These are phyloP conservation scores for Argentina silus DNA, from an alignment of 2,797 vertebrate species.

Conservation along the genomic window DNA sequence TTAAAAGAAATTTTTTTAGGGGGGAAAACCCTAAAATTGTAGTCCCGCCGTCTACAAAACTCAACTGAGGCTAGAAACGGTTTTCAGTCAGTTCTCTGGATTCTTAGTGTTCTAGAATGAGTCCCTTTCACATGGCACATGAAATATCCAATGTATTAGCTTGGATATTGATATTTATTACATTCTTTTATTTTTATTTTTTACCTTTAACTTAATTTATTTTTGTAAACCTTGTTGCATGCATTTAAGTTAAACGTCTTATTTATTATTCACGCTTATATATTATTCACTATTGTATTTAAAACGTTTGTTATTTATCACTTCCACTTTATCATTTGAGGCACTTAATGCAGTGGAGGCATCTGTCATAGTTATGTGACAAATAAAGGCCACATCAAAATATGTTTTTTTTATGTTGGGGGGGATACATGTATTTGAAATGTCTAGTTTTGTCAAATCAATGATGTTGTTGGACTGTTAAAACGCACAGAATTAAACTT, in stretches of 20 bases:
- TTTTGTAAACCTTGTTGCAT: constrained; percentile 2
- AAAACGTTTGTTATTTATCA: background rate
- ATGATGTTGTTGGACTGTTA: background rate
- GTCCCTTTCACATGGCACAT: background rate
- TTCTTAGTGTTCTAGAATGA: background rate
- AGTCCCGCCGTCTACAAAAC: too few relatives aligned
- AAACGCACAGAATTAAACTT: background rate
- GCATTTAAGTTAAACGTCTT: background rate
- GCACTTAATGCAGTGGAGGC: background rate
- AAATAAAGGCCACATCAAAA: background rate
- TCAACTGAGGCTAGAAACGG: background rate
- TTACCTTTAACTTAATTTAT: background rate
- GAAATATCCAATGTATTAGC: background rate
- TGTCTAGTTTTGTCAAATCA: background rate
- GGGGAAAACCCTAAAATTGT: too few relatives aligned
- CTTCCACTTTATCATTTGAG: background rate
- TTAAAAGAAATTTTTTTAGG: too few relatives aligned
- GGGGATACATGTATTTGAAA: background rate
- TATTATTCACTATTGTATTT: background rate
- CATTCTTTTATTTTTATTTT: background rate
- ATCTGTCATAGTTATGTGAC: too few relatives aligned
- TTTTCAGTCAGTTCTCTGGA: background rate
- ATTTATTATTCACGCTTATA: background rate
- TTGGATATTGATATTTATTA: background rate
- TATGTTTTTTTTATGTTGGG: background rate